These are phyloP conservation scores for Serilophus lunatus DNA, from an alignment of 2,113 vertebrate species.

Conservation along the genomic window DNA sequence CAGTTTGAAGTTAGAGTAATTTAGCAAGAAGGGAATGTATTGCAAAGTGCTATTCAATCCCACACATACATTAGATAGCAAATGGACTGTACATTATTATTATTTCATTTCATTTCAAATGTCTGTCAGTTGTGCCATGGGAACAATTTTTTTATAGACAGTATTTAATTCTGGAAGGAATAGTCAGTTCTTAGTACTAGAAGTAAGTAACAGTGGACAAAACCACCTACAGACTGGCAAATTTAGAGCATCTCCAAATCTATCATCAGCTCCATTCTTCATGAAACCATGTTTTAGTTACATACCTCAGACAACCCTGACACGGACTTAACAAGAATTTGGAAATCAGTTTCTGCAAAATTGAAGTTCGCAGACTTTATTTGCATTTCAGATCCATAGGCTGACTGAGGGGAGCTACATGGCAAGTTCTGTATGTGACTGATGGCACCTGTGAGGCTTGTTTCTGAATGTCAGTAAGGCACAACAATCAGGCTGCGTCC, in stretches of 20 bases:
- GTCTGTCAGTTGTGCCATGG: slow-evolving; percentile 31
- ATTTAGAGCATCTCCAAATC: slow-evolving; percentile 32
- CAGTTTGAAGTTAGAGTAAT: slow-evolving; percentile 47
- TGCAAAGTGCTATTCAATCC: slow-evolving; percentile 38
- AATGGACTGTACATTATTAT: slow-evolving; percentile 57
- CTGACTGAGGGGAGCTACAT: background rate
- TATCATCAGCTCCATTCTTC: background rate
- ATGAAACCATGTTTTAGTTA: background rate
- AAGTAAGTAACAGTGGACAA: slow-evolving; percentile 33
- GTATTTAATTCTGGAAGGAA: slow-evolving; percentile 42
- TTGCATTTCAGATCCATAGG: fast-evolving
- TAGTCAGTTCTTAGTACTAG: background rate
- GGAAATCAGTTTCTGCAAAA: background rate
- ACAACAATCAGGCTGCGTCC: fast-evolving
- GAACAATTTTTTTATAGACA: slow-evolving; percentile 6
- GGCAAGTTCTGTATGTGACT: fast-evolving
- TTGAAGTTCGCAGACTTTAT: background rate
- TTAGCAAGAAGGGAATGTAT: slow-evolving; percentile 35
- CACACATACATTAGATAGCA: slow-evolving; percentile 57
- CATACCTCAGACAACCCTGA: background rate
- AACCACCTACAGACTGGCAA: background rate
- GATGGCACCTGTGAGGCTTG: fast-evolving
- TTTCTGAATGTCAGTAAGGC: background rate
- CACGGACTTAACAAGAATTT: background rate
- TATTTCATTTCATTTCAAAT: slow-evolving; percentile 43